Evolutionary conservation across 2,113 vertebrate species (phyloP).

Genomic region (Clarias batrachus): DNA sequence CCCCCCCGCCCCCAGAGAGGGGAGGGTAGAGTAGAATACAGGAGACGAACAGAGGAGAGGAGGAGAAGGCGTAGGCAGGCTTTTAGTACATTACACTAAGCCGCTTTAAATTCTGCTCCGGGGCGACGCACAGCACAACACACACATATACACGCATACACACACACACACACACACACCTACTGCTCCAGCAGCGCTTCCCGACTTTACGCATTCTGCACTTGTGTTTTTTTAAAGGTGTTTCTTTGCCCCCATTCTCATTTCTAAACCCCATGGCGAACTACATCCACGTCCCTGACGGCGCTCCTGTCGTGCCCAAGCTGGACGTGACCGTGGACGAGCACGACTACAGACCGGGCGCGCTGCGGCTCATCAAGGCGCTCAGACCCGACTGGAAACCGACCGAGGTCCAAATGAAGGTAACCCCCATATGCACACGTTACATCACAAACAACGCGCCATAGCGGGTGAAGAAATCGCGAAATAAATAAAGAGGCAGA

Average conservation of each 20-base stretch:
- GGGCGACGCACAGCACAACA: not conserved
- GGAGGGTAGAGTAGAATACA: not conserved
- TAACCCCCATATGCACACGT: slow-evolving; percentile 23
- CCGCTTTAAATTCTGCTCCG: slow-evolving; percentile 4
- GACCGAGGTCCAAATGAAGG: slow-evolving; percentile 77
- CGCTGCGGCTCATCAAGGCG: slow-evolving; percentile 69
- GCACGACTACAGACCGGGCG: slow-evolving; percentile 69
- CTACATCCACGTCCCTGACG: slow-evolving; percentile 78
- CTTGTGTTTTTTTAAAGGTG: not conserved
- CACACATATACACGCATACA: no score
- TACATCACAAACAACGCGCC: not conserved
- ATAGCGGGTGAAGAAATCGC: not conserved
- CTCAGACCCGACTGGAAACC: slow-evolving; percentile 76
- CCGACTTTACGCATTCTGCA: not conserved
- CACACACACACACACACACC: no score
- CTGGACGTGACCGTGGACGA: slow-evolving; percentile 76
- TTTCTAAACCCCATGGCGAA: slow-evolving; percentile 66
- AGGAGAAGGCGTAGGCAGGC: not conserved
- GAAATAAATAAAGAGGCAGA: not conserved
- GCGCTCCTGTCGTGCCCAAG: slow-evolving; percentile 73
- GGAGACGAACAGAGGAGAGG: not conserved
- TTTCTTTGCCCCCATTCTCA: not conserved
- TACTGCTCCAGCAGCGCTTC: not conserved
- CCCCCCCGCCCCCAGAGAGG: slow-evolving; percentile 18
- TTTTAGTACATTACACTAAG: not conserved